Evolutionary conservation across 2,888 invertebrate genomes (phyloP), one percentile per base, ranked within the genome.

Genomic region (Mimumesa dahlbomi): DNA sequence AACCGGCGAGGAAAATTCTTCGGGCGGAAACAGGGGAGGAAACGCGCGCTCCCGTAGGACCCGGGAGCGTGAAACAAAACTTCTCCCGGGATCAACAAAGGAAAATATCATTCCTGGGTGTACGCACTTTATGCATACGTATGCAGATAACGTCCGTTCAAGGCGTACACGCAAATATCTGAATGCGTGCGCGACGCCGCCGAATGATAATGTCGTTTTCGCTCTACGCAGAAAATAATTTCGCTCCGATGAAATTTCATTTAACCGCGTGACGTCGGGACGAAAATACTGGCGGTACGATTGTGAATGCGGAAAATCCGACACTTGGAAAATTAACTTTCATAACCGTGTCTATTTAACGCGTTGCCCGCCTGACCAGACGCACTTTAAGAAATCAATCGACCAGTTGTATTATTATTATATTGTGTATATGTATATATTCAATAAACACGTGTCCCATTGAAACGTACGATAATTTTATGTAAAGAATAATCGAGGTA

Each of bases 1-100:
- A 45, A 22, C 19, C 56, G 29, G 19, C 62, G 22, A 2, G 40
- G n/a, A 29, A 34, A 16, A 64, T 57, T 63, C 50, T 45, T 64
- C 9, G 57, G 25, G 36, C 25, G 57, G 36, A 50, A 58, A 52
- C 45, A 48, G 9, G n/a, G 16, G 22, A 31, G 29, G 38, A 45
- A 46, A 13, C 4, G 19, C 18, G 18, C 4, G 19, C 18, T n/a
- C 36, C n/a, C 29, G 9, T n/a, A 38, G 38, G 14, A 36, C 9
- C 29, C n/a, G n/a, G 11, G 43, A 34, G 34, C 36, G 45, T 16
- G 58, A 46, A 46, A 31, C 64, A 31, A 58, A 58, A 25, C 45
- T 22, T 18, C 25, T 29, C n/a, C n/a, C 38, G 18, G 29, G 31
- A 21, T 25, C 54, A 0, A 18, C 54, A 62, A 62, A 54, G 16